These are phyloP conservation scores for Rattus norvegicus DNA, from an alignment of 2,113 vertebrate species.

Conservation along the genomic window DNA sequence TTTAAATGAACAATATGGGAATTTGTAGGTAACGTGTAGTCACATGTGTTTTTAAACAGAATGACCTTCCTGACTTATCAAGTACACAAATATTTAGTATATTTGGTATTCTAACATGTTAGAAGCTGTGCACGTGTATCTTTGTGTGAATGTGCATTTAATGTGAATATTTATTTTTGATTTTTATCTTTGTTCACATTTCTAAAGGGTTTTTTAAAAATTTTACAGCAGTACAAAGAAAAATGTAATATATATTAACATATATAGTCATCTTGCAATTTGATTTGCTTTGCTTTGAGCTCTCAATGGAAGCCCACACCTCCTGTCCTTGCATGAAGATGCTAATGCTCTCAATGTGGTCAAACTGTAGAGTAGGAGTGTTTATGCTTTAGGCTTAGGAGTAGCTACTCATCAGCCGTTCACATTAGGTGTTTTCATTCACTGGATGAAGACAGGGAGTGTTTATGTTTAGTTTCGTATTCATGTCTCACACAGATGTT, in stretches of 20 bases:
- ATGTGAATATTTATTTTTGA: background rate
- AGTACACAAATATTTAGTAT: background rate
- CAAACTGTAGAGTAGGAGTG: background rate
- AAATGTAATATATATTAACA: too few species aligned
- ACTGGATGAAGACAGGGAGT: background rate
- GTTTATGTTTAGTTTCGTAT: background rate
- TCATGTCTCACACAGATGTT: background rate
- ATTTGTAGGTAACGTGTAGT: background rate
- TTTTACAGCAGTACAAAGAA: background rate
- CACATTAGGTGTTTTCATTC: background rate
- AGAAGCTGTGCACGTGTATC: background rate
- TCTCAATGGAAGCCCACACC: background rate
- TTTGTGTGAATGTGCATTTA: background rate
- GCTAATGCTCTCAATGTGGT: background rate
- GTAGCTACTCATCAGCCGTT: background rate
- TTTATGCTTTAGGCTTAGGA: constrained; percentile 17
- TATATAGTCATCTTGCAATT: background rate
- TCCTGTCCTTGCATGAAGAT: background rate
- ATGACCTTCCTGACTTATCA: background rate
- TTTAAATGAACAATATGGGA: background rate
- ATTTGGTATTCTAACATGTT: constrained; percentile 35
- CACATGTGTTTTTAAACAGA: background rate
- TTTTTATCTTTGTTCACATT: background rate
- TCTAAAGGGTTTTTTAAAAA: background rate
- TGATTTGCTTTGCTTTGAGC: background rate